phyloP scores from a whole-genome alignment of 2,797 vertebrate species.

The Adrianichthys oophorus region DNA sequence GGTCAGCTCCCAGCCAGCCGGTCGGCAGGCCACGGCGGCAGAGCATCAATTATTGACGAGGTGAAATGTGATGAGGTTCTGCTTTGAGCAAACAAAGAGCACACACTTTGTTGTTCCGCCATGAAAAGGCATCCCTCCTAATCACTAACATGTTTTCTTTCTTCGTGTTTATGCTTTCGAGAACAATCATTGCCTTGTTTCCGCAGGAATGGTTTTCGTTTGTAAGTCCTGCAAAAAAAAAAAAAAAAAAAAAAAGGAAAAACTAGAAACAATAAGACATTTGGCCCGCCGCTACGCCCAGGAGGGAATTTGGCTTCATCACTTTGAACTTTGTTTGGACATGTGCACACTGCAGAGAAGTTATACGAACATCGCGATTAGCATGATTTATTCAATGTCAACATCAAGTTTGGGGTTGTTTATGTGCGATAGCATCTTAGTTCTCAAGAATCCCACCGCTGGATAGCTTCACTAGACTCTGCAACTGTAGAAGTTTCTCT shows the following conservation, averaged over 20 bases:
- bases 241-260: neutral
- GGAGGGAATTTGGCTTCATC: neutral
- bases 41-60: constrained; percentile 73
- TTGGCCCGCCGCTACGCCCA: constrained; percentile 6
- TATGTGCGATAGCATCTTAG: constrained; percentile 37
- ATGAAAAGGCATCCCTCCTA: constrained; percentile 3
- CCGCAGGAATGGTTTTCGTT: neutral
- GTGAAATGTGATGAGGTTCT: constrained; percentile 70
- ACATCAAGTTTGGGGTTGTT: constrained; percentile 39
- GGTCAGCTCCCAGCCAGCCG: constrained; percentile 46
- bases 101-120: constrained; percentile 24
- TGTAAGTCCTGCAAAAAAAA: neutral
- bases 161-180: neutral
- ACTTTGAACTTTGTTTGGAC: constrained; percentile 27
- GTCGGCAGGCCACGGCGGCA: constrained; percentile 51
- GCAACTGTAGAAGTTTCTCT: neutral
- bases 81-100: constrained; percentile 61
- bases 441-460: constrained; percentile 1
- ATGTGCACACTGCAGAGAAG: constrained; percentile 21
- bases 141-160: constrained; percentile 9
- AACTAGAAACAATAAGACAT: neutral
- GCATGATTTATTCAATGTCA: constrained; percentile 45
- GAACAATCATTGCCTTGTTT: neutral
- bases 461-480: constrained; percentile 13
- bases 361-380: constrained; percentile 24